phyloP scores from a whole-genome alignment of 2,113 vertebrate genomes.

The Lophura nycthemera region DNA sequence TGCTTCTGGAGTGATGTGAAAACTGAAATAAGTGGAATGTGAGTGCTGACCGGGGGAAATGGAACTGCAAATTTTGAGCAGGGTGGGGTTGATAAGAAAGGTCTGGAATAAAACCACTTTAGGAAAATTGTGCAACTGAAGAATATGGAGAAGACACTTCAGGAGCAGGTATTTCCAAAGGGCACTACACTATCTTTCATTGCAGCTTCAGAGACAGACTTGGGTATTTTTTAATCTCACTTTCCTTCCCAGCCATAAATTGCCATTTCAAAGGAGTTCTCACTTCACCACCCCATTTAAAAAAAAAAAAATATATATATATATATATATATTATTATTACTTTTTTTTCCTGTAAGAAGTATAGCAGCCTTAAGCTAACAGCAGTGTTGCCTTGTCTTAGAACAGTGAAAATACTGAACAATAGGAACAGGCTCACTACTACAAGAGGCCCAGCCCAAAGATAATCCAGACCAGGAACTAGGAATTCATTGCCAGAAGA shows the following conservation, averaged over 20 bases:
- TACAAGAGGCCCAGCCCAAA: neutral
- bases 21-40: neutral
- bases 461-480: constrained; percentile 11
- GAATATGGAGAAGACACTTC: neutral
- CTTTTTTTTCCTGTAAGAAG: neutral
- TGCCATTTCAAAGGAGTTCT: neutral
- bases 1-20: neutral
- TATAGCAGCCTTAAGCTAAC: neutral
- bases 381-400: neutral
- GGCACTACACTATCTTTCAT: neutral
- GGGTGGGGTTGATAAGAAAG: neutral
- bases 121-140: neutral
- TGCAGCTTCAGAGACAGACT: neutral
- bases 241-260: neutral
- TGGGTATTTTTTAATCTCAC: neutral
- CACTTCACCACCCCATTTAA: neutral
- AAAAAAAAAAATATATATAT: too few species aligned
- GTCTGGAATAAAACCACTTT: neutral
- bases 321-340: too few species aligned
- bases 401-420: constrained; percentile 41
- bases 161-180: neutral
- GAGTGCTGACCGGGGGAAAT: neutral
- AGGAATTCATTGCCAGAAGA: neutral
- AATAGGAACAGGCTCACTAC: neutral
- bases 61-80: neutral